These are phyloP conservation scores for Drosophila asahinai DNA, from an alignment of 1,140 invertebrate species.

Conservation along the genomic window DNA sequence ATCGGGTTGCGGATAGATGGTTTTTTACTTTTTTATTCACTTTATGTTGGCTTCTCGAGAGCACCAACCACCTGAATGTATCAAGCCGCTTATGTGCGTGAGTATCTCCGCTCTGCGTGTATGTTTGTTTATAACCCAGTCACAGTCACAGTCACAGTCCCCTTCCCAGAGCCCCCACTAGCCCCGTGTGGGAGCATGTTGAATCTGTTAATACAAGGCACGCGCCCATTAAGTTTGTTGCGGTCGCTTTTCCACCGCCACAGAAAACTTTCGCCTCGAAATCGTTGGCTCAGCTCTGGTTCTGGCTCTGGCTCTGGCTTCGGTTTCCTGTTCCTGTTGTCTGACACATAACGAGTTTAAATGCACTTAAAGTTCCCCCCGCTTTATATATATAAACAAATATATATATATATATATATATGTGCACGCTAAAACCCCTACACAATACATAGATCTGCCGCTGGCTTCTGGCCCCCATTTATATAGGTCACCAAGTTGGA, in stretches of 20 bases:
- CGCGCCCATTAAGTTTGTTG: slow-evolving; percentile 55
- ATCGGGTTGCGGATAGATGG: slow-evolving; percentile 22
- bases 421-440: neutral
- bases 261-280: slow-evolving; percentile 18
- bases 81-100: slow-evolving; percentile 14
- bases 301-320: neutral
- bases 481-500: slow-evolving; percentile 13
- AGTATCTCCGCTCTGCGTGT: slow-evolving; percentile 6
- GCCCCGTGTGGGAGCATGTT: slow-evolving; percentile 39
- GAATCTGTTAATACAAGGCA: slow-evolving; percentile 72
- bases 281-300: slow-evolving; percentile 4
- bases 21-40: slow-evolving; percentile 15
- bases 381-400: neutral
- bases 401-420: neutral
- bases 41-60: slow-evolving; percentile 4
- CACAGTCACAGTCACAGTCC: neutral
- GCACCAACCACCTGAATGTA: slow-evolving; percentile 11
- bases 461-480: neutral
- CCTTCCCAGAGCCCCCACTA: neutral
- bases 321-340: slow-evolving; percentile 18
- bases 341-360: slow-evolving; percentile 22
- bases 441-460: slow-evolving; percentile 10
- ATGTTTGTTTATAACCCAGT: slow-evolving; percentile 24
- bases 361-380: slow-evolving; percentile 13
- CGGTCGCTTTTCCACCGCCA: slow-evolving; percentile 4